Conservation (phyloP, 1,140 invertebrate genomes). For the Brachionus calyciflorus region DNA sequence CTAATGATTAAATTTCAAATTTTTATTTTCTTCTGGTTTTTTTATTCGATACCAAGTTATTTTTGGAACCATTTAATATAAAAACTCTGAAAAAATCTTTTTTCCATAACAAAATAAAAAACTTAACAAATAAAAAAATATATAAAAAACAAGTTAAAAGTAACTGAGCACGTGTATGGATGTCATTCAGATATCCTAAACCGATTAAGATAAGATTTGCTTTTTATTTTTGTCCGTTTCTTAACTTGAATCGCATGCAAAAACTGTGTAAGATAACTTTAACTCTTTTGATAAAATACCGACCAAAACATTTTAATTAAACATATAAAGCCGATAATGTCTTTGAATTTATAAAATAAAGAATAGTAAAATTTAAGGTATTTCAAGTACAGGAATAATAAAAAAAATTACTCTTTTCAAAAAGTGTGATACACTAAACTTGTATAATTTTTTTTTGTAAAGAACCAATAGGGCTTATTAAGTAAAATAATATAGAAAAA, state of each 20-base stretch:
- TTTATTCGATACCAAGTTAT: slow-evolving; percentile 5
- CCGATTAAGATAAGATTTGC: slow-evolving; percentile 39
- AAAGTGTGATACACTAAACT: slow-evolving; percentile 42
- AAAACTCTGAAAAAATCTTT: neutral
- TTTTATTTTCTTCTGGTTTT: slow-evolving; percentile 19
- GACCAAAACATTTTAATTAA: slow-evolving; percentile 18
- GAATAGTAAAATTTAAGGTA: slow-evolving; percentile 5
- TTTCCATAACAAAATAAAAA: neutral
- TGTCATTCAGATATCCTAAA: slow-evolving; percentile 39
- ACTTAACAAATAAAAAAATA: neutral
- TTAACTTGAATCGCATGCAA: too few relatives aligned
- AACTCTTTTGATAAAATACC: neutral
- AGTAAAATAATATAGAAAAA: too few relatives aligned
- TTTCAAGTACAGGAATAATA: neutral
- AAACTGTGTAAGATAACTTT: slow-evolving; percentile 19
- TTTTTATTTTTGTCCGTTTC: too few relatives aligned
- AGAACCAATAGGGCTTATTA: slow-evolving; percentile 23
- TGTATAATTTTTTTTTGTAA: neutral
- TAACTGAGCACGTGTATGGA: slow-evolving; percentile 11
- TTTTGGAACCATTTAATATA: too few relatives aligned
- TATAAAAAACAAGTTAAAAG: slow-evolving; percentile 35
- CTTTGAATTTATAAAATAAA: neutral
- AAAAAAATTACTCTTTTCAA: neutral
- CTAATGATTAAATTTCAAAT: neutral
- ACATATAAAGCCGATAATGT: slow-evolving; percentile 34